A percentile compares a stretch with the other conserved stretches of the same genome.
phyloP scores from a whole-genome alignment of 2,113 vertebrate species.

The Vidua chalybeata region DNA sequence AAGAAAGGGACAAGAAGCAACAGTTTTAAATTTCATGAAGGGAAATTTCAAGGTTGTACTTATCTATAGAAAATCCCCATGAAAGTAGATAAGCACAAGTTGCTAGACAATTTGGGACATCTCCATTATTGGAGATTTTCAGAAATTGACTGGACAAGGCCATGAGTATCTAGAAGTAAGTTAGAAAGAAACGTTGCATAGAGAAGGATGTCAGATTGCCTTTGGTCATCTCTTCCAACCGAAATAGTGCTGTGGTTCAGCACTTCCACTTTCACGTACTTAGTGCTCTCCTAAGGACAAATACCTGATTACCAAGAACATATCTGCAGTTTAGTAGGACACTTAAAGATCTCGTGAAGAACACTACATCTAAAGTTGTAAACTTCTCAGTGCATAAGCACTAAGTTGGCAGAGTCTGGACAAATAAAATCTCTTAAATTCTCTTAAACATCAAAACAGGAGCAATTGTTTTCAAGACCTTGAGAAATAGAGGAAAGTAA shows the following conservation, averaged over 20 bases:
- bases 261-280: not conserved
- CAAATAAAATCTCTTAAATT: not conserved
- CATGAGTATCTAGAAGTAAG: not conserved
- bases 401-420: not conserved
- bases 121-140: not conserved
- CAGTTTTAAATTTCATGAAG: not conserved
- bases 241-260: not conserved
- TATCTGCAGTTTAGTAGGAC: not conserved
- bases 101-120: not conserved
- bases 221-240: not conserved
- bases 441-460: not conserved
- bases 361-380: not conserved
- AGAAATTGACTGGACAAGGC: not conserved
- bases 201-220: not conserved
- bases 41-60: not conserved
- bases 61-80: not conserved
- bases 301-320: not conserved
- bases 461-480: not conserved
- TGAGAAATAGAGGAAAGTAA: not conserved
- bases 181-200: not conserved
- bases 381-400: not conserved
- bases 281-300: not conserved
- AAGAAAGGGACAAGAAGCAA: not conserved
- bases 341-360: not conserved
- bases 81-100: not conserved